Evolutionary conservation across 2,888 invertebrate genomes (phyloP).

Genomic region (Amblyjoppa fuscipennis): DNA sequence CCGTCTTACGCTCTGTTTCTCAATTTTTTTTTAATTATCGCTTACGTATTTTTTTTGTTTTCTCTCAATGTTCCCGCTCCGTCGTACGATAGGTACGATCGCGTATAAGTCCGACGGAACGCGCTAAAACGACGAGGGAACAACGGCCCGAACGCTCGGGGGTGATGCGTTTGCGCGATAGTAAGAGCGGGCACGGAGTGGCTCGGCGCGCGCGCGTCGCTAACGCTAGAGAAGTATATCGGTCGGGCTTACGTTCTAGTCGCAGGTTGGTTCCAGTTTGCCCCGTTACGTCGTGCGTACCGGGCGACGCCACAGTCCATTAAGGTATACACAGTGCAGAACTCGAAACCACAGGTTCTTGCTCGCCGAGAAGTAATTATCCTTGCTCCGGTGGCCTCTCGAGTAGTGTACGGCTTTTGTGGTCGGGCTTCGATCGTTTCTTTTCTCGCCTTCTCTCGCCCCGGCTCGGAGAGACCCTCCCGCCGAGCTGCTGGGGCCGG

Average conservation of each 20-base stretch:
- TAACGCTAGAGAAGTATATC: background rate
- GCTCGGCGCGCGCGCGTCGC: background rate
- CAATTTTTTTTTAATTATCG: slow-evolving; percentile 1
- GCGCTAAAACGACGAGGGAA: background rate
- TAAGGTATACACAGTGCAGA: slow-evolving; percentile 20
- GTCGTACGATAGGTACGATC: background rate
- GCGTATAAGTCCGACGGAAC: background rate
- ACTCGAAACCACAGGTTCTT: slow-evolving; percentile 36
- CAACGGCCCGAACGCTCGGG: background rate
- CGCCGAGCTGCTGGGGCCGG: background rate
- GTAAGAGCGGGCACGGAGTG: background rate
- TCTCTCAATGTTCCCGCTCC: background rate
- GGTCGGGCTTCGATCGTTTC: slow-evolving; percentile 45
- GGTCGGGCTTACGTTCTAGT: slow-evolving; percentile 2
- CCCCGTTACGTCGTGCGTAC: slow-evolving; percentile 12
- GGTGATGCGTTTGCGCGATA: background rate
- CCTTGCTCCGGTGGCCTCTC: slow-evolving; percentile 49
- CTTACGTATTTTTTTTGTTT: background rate
- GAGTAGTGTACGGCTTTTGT: slow-evolving; percentile 43
- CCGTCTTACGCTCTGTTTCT: background rate
- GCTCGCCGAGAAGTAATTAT: slow-evolving; percentile 52
- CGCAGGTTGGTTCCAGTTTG: slow-evolving; percentile 6
- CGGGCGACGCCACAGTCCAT: background rate
- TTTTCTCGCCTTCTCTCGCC: slow-evolving; percentile 26
- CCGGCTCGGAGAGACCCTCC: background rate